phyloP scores from a whole-genome alignment of 1,140 invertebrate species.

The Apis cerana region DNA sequence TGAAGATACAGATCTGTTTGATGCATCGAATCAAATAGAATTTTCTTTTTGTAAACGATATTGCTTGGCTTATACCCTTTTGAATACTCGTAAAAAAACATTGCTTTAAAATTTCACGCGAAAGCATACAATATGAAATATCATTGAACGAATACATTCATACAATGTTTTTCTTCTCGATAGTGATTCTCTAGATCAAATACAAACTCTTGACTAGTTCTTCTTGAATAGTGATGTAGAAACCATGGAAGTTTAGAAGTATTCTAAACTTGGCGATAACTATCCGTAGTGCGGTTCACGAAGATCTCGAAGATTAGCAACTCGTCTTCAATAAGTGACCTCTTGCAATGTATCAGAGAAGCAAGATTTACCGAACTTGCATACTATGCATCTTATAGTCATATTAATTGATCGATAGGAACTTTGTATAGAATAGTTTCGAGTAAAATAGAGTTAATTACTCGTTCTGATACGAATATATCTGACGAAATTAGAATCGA shows the following conservation, averaged over 20 bases:
- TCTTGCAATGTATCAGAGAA: background rate
- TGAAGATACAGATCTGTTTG: background rate
- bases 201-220: background rate
- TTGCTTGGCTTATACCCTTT: background rate
- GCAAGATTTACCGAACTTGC: background rate
- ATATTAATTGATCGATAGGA: background rate
- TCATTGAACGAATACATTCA: background rate
- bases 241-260: background rate
- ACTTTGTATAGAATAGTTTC: background rate
- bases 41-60: background rate
- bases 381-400: background rate
- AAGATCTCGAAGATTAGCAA: background rate
- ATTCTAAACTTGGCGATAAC: conserved; percentile 12
- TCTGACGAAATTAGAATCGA: too few relatives aligned
- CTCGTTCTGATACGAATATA: too few relatives aligned
- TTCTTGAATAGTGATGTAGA: background rate
- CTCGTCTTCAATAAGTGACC: background rate
- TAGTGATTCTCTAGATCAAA: background rate
- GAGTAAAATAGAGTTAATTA: too few relatives aligned
- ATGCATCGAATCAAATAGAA: background rate
- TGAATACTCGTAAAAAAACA: background rate
- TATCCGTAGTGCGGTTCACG: background rate
- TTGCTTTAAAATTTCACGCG: too few relatives aligned
- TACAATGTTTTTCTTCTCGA: background rate
- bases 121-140: background rate